These are phyloP conservation scores for Pharmacophagus antenor DNA, from an alignment of 2,888 invertebrate species.

Conservation along the genomic window DNA sequence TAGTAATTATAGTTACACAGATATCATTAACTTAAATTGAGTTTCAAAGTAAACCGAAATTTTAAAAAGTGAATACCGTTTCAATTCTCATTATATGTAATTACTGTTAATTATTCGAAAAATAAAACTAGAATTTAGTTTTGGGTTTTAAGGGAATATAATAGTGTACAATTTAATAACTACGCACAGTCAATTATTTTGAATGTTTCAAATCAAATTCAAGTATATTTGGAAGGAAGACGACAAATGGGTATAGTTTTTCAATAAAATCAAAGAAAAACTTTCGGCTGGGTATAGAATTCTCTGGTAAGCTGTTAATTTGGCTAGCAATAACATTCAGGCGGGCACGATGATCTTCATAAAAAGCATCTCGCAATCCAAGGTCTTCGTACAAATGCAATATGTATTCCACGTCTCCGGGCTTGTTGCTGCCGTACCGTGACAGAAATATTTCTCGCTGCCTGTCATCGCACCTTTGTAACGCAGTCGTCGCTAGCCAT, in stretches of 20 bases:
- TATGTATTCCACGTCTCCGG: slow-evolving; percentile 17
- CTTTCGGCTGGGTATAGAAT: slow-evolving; percentile 5
- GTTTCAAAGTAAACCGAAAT: no score
- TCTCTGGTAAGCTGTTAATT: slow-evolving; percentile 8
- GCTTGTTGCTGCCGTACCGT: slow-evolving; percentile 16
- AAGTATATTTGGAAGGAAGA: slow-evolving; percentile 6
- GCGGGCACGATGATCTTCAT: slow-evolving; percentile 12
- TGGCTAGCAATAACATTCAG: slow-evolving; percentile 13
- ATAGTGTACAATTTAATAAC: background rate
- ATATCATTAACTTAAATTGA: no score
- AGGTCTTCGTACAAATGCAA: slow-evolving; percentile 20
- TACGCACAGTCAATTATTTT: background rate
- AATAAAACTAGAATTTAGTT: no score
- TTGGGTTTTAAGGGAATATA: background rate
- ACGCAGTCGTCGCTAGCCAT: slow-evolving; percentile 19
- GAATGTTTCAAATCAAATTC: background rate
- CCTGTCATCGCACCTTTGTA: slow-evolving; percentile 16
- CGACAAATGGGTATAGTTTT: slow-evolving; percentile 26
- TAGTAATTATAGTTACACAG: no score
- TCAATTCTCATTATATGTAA: no score
- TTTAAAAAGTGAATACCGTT: no score
- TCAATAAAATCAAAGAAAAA: slow-evolving; percentile 17
- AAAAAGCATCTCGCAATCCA: slow-evolving; percentile 14
- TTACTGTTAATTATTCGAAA: no score
- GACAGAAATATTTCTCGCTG: slow-evolving; percentile 24